Base-by-base conservation (phyloP, 37 sponge, comb jelly and placozoan genomes). In the Agelas oroides region DNA sequence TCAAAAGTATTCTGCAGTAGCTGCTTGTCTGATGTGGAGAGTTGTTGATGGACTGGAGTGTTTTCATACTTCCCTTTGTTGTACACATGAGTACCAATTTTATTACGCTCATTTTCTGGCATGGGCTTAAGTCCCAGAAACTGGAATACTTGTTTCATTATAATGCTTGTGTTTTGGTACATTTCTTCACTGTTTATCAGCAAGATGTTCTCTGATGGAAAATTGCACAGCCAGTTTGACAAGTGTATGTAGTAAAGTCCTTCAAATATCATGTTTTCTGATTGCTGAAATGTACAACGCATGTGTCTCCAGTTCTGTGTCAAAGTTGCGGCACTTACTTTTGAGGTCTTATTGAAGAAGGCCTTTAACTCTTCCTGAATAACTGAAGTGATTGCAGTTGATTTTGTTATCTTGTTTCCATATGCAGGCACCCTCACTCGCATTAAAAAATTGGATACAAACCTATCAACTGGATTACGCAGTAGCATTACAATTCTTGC, bases 171-270 rank as follows among this genome's bases (percentile, higher is more conserved):
- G 54, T 75, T 46, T 25, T n/a, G 40, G 33, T 40, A 82, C 38
- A 88, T 82, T 28, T 88, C 89, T 57, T 88, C 89, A 56, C 78
- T 82, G 71, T 88, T 88, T 5, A 88, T 11, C 21, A 88, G 68
- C 36, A 88, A 36, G 37, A 88, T 81, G 39, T 88, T 88, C 27
- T 82, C 77, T 21, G 77, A 35, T 19, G 89, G 89, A 76, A 62
- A 88, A 70, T 88, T 88, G 66, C 89, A 88, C 33, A 88, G 36
- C 89, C 89, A 88, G 24, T 81, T 75, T 25, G 21, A 33, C 16
- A 88, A 66, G 53, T 77, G 78, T 1, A 82, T 37, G 63, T 72
- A 79, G 65, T 88, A 88, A 20, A 88, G 46, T 16, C 78, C 77
- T 27, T 88, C 89, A 56, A 57, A 88, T 1, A 77, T 25, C 61